phyloP scores from a whole-genome alignment of 2,888 invertebrate species.

The Chorisops tibialis region DNA sequence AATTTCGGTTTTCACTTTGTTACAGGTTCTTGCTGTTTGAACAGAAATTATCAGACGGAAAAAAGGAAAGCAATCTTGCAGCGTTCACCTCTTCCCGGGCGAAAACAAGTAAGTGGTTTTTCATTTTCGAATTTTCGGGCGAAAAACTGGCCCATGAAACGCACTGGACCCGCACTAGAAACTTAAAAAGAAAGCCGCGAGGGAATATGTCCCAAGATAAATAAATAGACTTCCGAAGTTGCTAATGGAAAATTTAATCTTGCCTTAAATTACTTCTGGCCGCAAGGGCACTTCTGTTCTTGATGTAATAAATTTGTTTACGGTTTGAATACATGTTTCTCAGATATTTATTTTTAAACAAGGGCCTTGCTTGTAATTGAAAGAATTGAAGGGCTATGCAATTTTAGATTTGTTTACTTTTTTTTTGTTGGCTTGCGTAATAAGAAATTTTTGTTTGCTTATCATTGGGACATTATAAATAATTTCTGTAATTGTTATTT shows the following conservation, averaged over 20 bases:
- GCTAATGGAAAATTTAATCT: constrained; percentile 24
- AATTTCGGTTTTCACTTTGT: constrained; percentile 5
- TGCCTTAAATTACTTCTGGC: not conserved
- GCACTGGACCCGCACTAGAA: too few relatives aligned
- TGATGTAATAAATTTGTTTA: not conserved
- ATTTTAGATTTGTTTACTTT: constrained; percentile 8
- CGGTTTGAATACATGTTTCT: not conserved
- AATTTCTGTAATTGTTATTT: too few relatives aligned
- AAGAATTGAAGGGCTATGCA: constrained; percentile 3
- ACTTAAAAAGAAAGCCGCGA: not conserved
- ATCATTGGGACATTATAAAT: too few relatives aligned
- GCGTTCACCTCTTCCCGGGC: not conserved
- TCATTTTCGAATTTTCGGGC: constrained; percentile 7
- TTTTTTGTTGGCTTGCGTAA: too few relatives aligned
- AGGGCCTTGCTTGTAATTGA: not conserved
- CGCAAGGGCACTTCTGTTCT: not conserved
- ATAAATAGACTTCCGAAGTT: constrained; percentile 15
- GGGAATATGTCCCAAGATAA: constrained; percentile 15
- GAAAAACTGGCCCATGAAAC: not conserved
- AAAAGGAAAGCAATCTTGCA: not conserved
- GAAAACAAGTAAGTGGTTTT: constrained; percentile 7
- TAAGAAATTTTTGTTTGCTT: too few relatives aligned
- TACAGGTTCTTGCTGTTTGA: constrained; percentile 1
- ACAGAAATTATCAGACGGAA: constrained; percentile 2
- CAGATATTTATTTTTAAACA: not conserved